A percentile compares a stretch with the other conserved stretches of the same genome.
These are phyloP conservation scores for Parauchenoglanis punctatus DNA, from an alignment of 2,797 vertebrate species.

Conservation along the genomic window DNA sequence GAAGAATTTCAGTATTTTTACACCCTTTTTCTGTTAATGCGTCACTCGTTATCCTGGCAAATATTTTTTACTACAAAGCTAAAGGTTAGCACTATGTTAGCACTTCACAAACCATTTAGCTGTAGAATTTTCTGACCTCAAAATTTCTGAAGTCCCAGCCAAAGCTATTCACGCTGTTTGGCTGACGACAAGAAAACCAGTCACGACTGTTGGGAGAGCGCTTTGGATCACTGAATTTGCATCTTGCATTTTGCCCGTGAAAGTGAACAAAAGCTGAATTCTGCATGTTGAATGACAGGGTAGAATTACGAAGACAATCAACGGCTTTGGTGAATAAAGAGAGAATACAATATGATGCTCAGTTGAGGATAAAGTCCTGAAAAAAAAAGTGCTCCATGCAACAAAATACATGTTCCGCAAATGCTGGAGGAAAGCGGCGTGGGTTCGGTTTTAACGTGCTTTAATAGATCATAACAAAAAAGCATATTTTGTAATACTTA, in stretches of 20 bases:
- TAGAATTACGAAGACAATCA: conserved; percentile 64
- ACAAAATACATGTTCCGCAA: background rate
- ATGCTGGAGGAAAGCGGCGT: background rate
- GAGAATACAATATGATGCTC: conserved; percentile 5
- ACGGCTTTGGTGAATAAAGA: conserved; percentile 59
- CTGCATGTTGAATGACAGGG: conserved; percentile 65
- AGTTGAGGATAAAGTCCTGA: conserved; percentile 10
- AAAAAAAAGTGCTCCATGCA: background rate
- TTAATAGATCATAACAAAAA: background rate
- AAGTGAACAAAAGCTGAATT: conserved; percentile 54
- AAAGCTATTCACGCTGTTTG: conserved; percentile 4
- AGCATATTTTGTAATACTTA: background rate
- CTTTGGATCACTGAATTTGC: conserved; percentile 47
- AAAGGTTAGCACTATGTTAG: background rate
- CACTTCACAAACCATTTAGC: background rate
- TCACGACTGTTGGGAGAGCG: conserved; percentile 21
- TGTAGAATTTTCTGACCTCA: background rate
- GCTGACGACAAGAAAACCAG: background rate
- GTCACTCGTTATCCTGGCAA: background rate
- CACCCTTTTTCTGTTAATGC: too few relatives aligned
- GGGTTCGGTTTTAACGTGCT: background rate
- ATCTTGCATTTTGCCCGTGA: conserved; percentile 44
- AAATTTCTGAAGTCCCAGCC: conserved; percentile 19
- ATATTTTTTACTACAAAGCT: background rate
- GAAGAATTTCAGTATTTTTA: background rate